Evolutionary conservation across 2,888 invertebrate species (phyloP), one percentile per base, ranked within the genome.

Genomic region (Melinaea marsaeus): DNA sequence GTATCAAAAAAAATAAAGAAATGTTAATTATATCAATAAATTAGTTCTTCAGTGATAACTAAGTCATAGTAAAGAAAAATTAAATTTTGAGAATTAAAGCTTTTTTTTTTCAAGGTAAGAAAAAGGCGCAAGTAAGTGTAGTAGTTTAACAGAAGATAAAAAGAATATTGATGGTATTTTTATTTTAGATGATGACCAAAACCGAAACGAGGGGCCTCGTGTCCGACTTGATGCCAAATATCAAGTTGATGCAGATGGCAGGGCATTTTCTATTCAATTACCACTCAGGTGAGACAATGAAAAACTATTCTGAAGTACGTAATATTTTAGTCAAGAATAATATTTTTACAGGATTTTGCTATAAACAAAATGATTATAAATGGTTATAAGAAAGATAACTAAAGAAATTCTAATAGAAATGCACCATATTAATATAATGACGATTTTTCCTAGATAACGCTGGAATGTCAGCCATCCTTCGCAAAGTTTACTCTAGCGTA

Each of bases 231-330:
- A 93, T 95, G 94, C 96, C 96, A 55, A 95, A 96, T 77, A 95
- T 97, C 75, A 92, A 93, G 73, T 80, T 96, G 67, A 96, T 96
- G 94, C 94, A 95, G 81, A 88, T 92, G 42, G 92, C 93, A 4
- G 96, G 96, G 3, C 95, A 96, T 76, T 96, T 95, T 75, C 91
- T 96, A 79, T 94, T 96, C 79, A 95, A 95, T 78, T 96, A 95
- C 75, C 92, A 95, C 68, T 91, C 92, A 33, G 94, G 94, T 86
- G 86, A 87, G 63, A 9, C 13, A 34, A 47, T 55, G 48, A 54
- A 13, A 42, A 9, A 42, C 9, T 42, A 42, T 42, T 42, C 1
- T 9, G 3, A 9, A 42, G 9, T 9, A 42, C 42, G 9, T 9
- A 1, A 9, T 9, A 0, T 6, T 9, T 9, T 42, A 3, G 7